These are phyloP conservation scores for Megaceryle torquata DNA, from an alignment of 2,113 vertebrate genomes.

Conservation along the genomic window DNA sequence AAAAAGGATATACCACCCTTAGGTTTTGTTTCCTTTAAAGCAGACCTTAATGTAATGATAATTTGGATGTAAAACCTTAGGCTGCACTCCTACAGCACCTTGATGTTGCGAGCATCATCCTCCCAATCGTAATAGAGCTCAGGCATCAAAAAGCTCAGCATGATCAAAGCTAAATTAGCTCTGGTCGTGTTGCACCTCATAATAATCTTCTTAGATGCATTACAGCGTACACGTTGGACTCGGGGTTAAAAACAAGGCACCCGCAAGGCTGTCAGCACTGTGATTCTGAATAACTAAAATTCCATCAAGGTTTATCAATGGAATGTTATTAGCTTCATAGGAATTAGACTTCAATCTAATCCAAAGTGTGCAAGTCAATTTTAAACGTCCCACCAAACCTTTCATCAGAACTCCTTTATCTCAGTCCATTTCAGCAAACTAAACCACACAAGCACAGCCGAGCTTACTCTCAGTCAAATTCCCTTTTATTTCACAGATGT, in stretches of 20 bases:
- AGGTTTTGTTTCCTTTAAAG: neutral
- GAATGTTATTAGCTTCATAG: neutral
- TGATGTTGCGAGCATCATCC: neutral
- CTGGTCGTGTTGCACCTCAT: neutral
- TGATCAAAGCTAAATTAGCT: neutral
- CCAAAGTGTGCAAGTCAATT: neutral
- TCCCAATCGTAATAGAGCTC: neutral
- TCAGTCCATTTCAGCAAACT: neutral
- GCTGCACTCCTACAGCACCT: neutral
- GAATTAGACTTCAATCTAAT: neutral
- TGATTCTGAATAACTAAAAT: neutral
- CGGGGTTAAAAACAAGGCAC: neutral
- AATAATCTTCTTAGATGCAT: neutral
- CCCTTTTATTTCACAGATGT: conserved; percentile 49
- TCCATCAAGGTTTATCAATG: neutral
- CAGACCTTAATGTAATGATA: neutral
- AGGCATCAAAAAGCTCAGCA: neutral
- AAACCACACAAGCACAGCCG: neutral
- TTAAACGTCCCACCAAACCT: neutral
- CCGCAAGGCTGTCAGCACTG: neutral
- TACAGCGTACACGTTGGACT: neutral
- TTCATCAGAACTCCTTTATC: accelerated
- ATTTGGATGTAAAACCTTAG: neutral
- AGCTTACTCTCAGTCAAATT: neutral
- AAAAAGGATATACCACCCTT: neutral